Base-by-base conservation (phyloP, 2,113 vertebrate genomes). In the Apistogramma diplotaenia region DNA sequence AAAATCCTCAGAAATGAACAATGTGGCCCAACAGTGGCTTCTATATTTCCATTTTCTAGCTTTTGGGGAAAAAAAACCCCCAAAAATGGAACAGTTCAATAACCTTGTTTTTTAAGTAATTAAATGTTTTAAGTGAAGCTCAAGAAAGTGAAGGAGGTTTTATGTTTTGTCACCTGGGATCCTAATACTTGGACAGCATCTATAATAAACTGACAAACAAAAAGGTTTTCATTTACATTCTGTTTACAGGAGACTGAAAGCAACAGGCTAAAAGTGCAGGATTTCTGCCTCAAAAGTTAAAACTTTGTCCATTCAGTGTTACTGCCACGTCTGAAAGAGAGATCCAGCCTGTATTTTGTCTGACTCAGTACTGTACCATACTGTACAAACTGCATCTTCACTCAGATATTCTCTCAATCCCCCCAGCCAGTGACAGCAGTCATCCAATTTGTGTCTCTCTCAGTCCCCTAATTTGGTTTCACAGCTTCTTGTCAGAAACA, bases 1-100 rank as follows among this genome's bases (percentile, higher is more conserved):
- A 87, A 51, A 83, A 91, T 87, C 82, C 82, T 78, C 40, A 54
- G 35, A 82, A 87, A 86, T 61, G 53, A 79, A 85, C 58, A 60
- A 6, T 74, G 58, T 10, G 40, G 55, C 70, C 51, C 51, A 74
- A 74, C 16, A 70, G 61, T 25, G 31, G 54, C 56, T 87, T 89
- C 49, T 67, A 43, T 49, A 43, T 87, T 89, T 83, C 82, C 33
- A 61, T 78, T 89, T 84, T 65, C 23, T 54, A 33, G 43, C 54
- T 82, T 59, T 55, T 4, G 1, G 13, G 1, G 16, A 27, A 62
- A 53, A 43, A 27, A 35, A n/a, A n/a, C n/a, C n/a, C n/a, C n/a
- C n/a, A n/a, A n/a, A n/a, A 55, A 33, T 74, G 81, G 19, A 59
- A 67, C 55, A 84, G 75, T 73, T 74, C 25, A 70, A 11, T n/a